phyloP scores from a whole-genome alignment of 2,797 vertebrate species.

The Microtus californicus region DNA sequence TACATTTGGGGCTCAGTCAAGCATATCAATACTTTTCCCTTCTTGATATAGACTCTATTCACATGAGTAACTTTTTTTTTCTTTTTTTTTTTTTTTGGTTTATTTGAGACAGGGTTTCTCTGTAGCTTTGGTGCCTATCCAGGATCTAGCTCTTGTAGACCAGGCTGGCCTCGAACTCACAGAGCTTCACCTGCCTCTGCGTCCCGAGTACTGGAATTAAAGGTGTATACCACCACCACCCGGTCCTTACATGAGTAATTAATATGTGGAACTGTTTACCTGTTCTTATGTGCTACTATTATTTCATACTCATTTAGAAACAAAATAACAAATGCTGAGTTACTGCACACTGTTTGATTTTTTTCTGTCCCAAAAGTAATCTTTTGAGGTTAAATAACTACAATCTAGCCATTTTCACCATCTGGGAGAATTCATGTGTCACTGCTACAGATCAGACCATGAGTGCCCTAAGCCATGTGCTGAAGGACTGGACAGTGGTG shows the following conservation, averaged over 20 bases:
- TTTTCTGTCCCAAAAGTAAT: not conserved
- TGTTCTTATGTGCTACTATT: not conserved
- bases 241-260: not conserved
- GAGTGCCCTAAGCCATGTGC: not conserved
- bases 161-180: no score
- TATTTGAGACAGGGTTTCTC: no score
- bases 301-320: conserved; percentile 12
- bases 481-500: not conserved
- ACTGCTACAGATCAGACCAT: not conserved
- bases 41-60: not conserved
- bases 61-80: not conserved
- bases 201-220: no score
- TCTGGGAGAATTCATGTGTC: not conserved
- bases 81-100: no score
- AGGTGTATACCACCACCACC: no score
- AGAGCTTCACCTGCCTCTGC: no score
- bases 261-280: not conserved
- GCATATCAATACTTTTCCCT: not conserved
- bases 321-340: not conserved
- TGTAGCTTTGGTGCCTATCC: no score
- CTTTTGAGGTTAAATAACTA: not conserved
- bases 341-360: not conserved
- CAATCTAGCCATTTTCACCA: not conserved
- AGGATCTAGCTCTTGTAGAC: no score
- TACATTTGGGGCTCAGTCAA: not conserved